Conservation (phyloP, 2,797 vertebrate species). For the Fistularia commersonii region DNA sequence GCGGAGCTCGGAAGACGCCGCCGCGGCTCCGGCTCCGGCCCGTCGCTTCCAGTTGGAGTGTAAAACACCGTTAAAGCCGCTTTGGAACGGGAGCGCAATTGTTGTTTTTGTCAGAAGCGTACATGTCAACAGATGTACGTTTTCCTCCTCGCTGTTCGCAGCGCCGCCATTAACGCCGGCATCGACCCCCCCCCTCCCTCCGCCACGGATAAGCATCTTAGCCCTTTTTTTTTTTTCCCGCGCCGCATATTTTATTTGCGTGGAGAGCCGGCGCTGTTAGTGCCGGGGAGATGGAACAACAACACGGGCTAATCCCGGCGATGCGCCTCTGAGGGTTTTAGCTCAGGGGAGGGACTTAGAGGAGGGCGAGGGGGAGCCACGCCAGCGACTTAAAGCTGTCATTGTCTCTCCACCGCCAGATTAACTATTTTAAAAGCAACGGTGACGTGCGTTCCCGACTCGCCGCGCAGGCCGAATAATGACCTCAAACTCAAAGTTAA, state of each 20-base stretch:
- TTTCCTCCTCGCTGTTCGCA: conserved; percentile 2
- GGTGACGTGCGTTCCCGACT: conserved; percentile 58
- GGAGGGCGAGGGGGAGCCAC: conserved; percentile 21
- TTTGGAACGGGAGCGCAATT: no score
- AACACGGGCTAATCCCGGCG: conserved; percentile 63
- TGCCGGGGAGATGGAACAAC: conserved; percentile 53
- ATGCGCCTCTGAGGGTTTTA: conserved; percentile 60
- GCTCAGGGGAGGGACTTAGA: conserved; percentile 60
- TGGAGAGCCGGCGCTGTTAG: conserved; percentile 22
- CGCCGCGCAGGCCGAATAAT: conserved; percentile 17
- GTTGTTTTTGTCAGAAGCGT: background rate
- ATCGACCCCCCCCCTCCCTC: background rate
- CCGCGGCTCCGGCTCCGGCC: no score
- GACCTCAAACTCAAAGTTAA: conserved; percentile 27
- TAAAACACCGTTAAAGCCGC: no score
- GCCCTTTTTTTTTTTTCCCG: conserved; percentile 6
- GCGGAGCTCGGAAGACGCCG: no score
- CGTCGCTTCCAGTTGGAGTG: no score
- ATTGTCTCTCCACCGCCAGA: conserved; percentile 67
- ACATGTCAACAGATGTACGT: conserved; percentile 9
- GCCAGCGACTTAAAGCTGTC: conserved; percentile 57
- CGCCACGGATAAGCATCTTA: conserved; percentile 25
- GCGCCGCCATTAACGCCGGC: no score
- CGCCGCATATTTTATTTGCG: conserved; percentile 41
- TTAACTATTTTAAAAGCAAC: conserved; percentile 76